Conservation (phyloP, 2,797 vertebrate genomes). For the Vultur gryphus region DNA sequence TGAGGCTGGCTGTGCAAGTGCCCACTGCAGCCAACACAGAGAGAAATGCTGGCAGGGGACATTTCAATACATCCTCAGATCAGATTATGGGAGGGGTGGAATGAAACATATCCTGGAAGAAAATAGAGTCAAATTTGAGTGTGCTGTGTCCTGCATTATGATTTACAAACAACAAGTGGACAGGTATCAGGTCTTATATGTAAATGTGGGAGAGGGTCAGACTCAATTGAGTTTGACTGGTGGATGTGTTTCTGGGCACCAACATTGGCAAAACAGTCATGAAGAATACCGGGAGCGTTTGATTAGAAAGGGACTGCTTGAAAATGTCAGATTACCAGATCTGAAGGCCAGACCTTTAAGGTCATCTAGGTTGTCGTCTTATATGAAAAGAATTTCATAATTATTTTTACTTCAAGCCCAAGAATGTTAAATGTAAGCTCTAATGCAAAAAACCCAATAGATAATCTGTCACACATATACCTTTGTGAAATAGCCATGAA, state of each 20-base stretch:
- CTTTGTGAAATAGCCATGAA: not conserved
- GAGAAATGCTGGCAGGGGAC: not conserved
- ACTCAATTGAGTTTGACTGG: not conserved
- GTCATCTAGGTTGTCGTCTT: not conserved
- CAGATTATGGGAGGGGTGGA: not conserved
- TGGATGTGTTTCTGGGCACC: not conserved
- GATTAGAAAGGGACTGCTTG: not conserved
- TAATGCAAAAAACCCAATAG: not conserved
- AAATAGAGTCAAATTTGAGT: not conserved
- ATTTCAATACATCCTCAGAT: not conserved
- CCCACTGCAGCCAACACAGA: not conserved
- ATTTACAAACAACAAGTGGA: not conserved
- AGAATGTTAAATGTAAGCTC: not conserved
- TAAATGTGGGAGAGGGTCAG: not conserved
- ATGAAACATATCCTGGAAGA: not conserved
- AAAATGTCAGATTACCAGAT: not conserved
- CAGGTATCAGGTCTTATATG: not conserved
- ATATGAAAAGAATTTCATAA: not conserved
- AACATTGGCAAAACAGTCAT: not conserved
- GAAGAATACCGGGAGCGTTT: not conserved
- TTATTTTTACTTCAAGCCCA: not conserved
- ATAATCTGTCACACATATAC: not conserved
- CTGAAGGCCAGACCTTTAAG: not conserved
- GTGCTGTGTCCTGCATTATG: not conserved
- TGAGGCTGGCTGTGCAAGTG: not conserved